These are phyloP conservation scores for Sinocyclocheilus anshuiensis DNA, from an alignment of 2,113 vertebrate genomes.

Conservation along the genomic window DNA sequence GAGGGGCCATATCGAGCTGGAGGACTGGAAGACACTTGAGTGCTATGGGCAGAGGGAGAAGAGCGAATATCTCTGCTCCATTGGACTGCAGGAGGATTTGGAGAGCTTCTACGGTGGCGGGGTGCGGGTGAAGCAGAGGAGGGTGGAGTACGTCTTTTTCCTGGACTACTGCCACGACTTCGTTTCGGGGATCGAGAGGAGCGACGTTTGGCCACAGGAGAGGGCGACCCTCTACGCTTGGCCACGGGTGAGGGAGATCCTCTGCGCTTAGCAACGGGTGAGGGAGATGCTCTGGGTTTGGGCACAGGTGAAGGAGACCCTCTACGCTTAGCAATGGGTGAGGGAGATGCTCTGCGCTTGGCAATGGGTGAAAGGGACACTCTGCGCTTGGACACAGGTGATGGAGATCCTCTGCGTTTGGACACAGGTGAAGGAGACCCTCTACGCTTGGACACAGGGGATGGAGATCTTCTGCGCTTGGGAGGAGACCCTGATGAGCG, in stretches of 20 bases:
- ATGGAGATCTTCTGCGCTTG: constrained; percentile 66
- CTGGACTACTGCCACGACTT: constrained; percentile 77
- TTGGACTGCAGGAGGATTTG: constrained; percentile 72
- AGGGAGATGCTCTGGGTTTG: constrained; percentile 54
- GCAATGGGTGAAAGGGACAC: background rate
- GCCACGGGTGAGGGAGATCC: too few species aligned
- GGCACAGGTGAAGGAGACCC: constrained; percentile 59
- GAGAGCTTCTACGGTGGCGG: constrained; percentile 84
- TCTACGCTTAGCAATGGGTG: background rate
- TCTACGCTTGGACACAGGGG: constrained; percentile 87
- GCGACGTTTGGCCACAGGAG: constrained; percentile 82
- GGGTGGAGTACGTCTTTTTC: constrained; percentile 84
- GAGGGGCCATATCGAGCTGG: constrained; percentile 77
- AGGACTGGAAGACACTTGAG: constrained; percentile 82
- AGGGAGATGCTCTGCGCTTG: background rate
- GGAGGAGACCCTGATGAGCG: constrained; percentile 67
- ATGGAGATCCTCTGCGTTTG: constrained; percentile 81
- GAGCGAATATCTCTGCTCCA: constrained; percentile 83
- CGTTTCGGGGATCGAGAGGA: constrained; percentile 87
- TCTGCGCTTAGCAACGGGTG: constrained; percentile 25
- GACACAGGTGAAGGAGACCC: constrained; percentile 79
- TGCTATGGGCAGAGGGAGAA: constrained; percentile 74
- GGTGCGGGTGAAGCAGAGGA: constrained; percentile 81
- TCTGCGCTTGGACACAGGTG: background rate
- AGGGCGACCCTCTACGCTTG: too few species aligned